These are phyloP conservation scores for Artemia franciscana DNA, from an alignment of 1,140 invertebrate species.

Conservation along the genomic window DNA sequence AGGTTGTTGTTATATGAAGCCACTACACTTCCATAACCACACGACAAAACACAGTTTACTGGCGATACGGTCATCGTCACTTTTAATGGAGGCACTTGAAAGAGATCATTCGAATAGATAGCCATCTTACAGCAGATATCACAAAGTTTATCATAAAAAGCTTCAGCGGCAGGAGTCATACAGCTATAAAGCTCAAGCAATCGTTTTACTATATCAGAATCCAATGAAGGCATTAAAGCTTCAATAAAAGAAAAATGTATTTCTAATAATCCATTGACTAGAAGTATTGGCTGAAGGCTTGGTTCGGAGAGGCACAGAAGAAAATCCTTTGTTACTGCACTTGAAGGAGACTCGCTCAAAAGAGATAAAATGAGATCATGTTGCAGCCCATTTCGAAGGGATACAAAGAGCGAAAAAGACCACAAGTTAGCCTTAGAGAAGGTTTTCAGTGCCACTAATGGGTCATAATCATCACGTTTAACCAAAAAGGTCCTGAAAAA, in stretches of 20 bases:
- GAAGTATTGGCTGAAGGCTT: background rate
- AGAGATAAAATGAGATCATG: background rate
- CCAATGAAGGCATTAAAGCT: background rate
- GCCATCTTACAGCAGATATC: background rate
- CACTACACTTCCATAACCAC: background rate
- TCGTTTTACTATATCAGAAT: background rate
- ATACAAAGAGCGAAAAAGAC: background rate
- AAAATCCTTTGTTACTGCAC: background rate
- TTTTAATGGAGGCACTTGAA: background rate
- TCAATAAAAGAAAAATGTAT: background rate
- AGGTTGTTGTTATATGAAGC: background rate
- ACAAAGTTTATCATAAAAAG: background rate
- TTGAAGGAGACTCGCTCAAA: background rate
- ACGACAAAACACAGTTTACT: background rate
- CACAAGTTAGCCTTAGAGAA: background rate
- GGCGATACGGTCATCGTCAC: background rate
- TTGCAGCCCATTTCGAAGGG: background rate
- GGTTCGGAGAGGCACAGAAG: background rate
- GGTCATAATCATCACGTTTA: background rate
- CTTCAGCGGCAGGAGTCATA: background rate
- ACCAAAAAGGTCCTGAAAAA: background rate
- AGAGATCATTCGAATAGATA: background rate
- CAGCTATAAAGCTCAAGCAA: background rate
- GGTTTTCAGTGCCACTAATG: background rate
- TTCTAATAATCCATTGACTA: background rate